Evolutionary conservation across 2,797 vertebrate genomes (phyloP).

Genomic region (Takifugu rubripes): DNA sequence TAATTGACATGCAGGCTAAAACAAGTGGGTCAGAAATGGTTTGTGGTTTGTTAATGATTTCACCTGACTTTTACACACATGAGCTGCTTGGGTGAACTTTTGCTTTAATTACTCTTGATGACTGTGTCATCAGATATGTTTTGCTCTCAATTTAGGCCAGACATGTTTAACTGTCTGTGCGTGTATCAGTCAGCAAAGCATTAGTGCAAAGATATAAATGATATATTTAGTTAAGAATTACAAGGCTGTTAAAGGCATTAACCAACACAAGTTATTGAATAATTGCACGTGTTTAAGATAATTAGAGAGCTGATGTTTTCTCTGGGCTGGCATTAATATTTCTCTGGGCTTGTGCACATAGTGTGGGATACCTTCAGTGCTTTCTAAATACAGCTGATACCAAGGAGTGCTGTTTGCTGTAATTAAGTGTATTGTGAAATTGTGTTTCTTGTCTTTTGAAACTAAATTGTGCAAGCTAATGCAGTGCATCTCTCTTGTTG

Average conservation of each 20-base stretch:
- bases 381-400: not conserved
- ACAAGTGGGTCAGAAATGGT: too few species aligned
- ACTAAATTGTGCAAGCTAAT: not conserved
- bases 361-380: not conserved
- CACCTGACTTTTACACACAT: too few species aligned
- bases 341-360: constrained; percentile 6
- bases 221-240: constrained; percentile 1
- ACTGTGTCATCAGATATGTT: too few species aligned
- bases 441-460: not conserved
- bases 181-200: not conserved
- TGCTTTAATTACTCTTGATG: too few species aligned
- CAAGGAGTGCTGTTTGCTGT: not conserved
- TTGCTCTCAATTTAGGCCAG: too few species aligned
- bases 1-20: too few species aligned
- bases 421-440: not conserved
- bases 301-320: constrained; percentile 5
- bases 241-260: not conserved
- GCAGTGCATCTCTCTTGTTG: constrained; percentile 2
- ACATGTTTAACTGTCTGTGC: not conserved
- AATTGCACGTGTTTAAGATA: not conserved
- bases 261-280: not conserved
- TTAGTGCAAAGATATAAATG: not conserved
- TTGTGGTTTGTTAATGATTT: too few species aligned
- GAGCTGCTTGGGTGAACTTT: too few species aligned
- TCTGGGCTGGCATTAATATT: not conserved